Evolutionary conservation across 64 coral and sea anemone genomes (phyloP), one percentile per base, ranked within the genome.

Genomic region (Montipora efflorescens): DNA sequence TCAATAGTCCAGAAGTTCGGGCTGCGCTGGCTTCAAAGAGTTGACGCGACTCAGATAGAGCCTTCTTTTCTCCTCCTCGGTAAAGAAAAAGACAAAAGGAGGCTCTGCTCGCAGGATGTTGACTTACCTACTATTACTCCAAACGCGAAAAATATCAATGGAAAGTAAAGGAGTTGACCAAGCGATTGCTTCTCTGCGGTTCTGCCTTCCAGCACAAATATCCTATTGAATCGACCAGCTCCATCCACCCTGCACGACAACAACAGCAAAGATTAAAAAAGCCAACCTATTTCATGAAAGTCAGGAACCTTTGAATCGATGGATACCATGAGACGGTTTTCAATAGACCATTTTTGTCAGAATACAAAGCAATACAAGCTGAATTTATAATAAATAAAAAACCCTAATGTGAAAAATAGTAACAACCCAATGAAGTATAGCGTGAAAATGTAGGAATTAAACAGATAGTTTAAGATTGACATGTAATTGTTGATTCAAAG

Each of bases 121-220:
- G 2, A 72, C 87, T 77, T 58, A 94, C 93, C 87, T 13, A 94
- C 76, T 81, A 94, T 94, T 53, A 94, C 78, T 84, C 93, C 93
- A 90, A 94, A 94, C 36, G 88, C 68, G 7, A 94, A 78, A 68
- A 94, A 94, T 21, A 94, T 94, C 48, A 94, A 1, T 2, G 93
- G 93, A n/a, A 94, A 94, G 66, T 94, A 94, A 46, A 94, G 25
- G 48, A 94, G 47, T 67, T 94, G 93, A 52, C 93, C 93, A 28
- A 94, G 55, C 44, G 93, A 70, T 83, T 94, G 93, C 43, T 74
- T 78, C 45, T 77, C 79, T 21, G 87, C 72, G 52, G 93, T 90
- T 48, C 93, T 88, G 79, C 87, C 89, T 47, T 94, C 93, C 11
- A 94, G 47, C 45, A 94, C 93, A 61, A 94, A 94, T 13, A 94